Percentiles rank a stretch among this genome's conserved stretches.
Conservation (phyloP, 2,888 invertebrate genomes). For the Tachina fera region DNA sequence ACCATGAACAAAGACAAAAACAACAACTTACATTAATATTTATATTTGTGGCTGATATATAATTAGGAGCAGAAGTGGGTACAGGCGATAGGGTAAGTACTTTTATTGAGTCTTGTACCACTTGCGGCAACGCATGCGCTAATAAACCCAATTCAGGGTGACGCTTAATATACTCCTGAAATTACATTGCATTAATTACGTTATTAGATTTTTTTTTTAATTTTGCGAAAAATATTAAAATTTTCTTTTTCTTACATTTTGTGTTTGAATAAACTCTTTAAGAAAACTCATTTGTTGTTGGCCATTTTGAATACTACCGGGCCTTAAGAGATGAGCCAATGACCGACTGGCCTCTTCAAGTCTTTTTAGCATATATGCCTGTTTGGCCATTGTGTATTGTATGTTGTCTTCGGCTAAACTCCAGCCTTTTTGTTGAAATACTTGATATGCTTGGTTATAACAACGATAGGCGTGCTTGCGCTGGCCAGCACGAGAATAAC, state of each 20-base stretch:
- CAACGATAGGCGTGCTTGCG: constrained; percentile 95
- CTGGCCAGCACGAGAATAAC: constrained; percentile 96
- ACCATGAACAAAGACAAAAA: not conserved
- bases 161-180: constrained; percentile 79
- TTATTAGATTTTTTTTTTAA: too few relatives aligned
- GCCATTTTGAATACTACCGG: constrained; percentile 88
- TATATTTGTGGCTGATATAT: constrained; percentile 81
- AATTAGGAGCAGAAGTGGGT: constrained; percentile 76
- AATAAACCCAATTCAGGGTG: constrained; percentile 84
- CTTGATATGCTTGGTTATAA: constrained; percentile 95
- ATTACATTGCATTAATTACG: not conserved
- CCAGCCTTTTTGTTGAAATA: constrained; percentile 89
- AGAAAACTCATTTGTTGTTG: constrained; percentile 91
- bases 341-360: constrained; percentile 88
- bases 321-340: constrained; percentile 90
- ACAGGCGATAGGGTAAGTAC: constrained; percentile 84
- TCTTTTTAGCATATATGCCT: constrained; percentile 91
- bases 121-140: constrained; percentile 89
- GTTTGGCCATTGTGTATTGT: constrained; percentile 95
- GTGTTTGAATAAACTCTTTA: constrained; percentile 93
- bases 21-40: constrained; percentile 76
- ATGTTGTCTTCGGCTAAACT: constrained; percentile 97
- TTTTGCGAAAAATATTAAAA: not conserved
- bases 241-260: constrained; percentile 86
- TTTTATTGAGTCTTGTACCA: constrained; percentile 87